phyloP scores from a whole-genome alignment of 2,113 vertebrate species.

The Camarhynchus parvulus region DNA sequence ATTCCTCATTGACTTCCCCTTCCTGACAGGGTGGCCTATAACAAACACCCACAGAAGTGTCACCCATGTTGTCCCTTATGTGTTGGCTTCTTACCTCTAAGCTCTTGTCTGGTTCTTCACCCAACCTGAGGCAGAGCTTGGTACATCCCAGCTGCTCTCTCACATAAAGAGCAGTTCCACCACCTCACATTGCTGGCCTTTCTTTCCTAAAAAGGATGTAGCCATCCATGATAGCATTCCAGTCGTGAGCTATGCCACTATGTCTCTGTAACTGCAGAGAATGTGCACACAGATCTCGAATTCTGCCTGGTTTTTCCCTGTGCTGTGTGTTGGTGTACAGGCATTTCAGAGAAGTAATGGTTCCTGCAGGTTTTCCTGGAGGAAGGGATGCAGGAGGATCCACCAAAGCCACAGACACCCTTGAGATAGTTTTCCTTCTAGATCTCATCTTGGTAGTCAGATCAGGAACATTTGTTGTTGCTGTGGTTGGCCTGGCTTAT shows the following conservation, averaged over 20 bases:
- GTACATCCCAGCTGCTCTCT: not conserved
- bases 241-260: not conserved
- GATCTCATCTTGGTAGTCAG: not conserved
- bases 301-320: not conserved
- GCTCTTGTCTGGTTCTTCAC: not conserved
- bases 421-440: not conserved
- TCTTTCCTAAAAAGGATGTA: too few species aligned
- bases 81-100: not conserved
- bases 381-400: not conserved
- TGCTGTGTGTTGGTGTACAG: not conserved
- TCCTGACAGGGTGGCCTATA: not conserved
- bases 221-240: not conserved
- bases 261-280: not conserved
- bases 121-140: fast-evolving
- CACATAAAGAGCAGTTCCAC: not conserved
- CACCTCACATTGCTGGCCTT: not conserved
- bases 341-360: not conserved
- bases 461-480: not conserved
- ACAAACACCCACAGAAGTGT: not conserved
- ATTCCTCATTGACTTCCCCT: not conserved
- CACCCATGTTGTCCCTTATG: not conserved
- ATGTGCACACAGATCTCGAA: not conserved
- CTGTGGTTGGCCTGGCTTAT: not conserved
- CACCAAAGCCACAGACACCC: not conserved
- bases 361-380: not conserved